A percentile compares a stretch with the other conserved stretches of the same genome.
Evolutionary conservation across 2,113 vertebrate genomes (phyloP).

Genomic region (Spilogale gracilis): DNA sequence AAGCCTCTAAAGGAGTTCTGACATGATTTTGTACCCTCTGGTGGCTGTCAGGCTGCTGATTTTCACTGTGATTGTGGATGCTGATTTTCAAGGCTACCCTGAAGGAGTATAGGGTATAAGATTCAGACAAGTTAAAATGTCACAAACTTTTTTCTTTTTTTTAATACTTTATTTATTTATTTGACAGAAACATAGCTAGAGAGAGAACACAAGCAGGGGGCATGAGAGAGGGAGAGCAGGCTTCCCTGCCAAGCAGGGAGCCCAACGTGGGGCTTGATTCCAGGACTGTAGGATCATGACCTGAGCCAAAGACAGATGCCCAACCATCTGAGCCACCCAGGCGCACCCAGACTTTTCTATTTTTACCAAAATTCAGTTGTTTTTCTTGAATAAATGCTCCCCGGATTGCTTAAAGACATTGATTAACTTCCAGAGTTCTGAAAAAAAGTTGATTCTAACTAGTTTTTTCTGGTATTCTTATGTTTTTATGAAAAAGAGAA

Average conservation of each 20-base stretch:
- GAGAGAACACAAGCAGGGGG: too few relatives aligned
- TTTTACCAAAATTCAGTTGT: constrained; percentile 29
- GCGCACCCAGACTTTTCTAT: background rate
- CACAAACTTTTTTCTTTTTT: background rate
- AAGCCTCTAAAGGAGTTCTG: background rate
- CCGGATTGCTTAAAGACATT: constrained; percentile 26
- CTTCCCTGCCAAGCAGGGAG: too few relatives aligned
- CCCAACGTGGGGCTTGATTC: too few relatives aligned
- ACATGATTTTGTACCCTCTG: background rate
- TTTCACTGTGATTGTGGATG: background rate
- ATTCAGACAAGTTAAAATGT: background rate
- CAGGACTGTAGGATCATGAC: too few relatives aligned
- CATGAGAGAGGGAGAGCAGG: too few relatives aligned
- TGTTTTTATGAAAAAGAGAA: background rate
- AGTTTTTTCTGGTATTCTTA: background rate
- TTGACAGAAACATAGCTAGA: too few relatives aligned
- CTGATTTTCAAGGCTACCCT: constrained; percentile 19
- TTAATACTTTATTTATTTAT: too few relatives aligned
- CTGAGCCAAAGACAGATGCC: too few relatives aligned
- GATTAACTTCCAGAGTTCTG: constrained; percentile 40
- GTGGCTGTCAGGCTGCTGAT: background rate
- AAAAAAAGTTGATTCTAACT: constrained; percentile 46
- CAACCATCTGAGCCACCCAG: too few relatives aligned
- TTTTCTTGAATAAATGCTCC: constrained; percentile 58
- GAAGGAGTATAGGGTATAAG: background rate